A percentile compares a stretch with the other conserved stretches of the same genome.
phyloP scores from a whole-genome alignment of 2,113 vertebrate genomes.

The Pelvicachromis taeniatus region DNA sequence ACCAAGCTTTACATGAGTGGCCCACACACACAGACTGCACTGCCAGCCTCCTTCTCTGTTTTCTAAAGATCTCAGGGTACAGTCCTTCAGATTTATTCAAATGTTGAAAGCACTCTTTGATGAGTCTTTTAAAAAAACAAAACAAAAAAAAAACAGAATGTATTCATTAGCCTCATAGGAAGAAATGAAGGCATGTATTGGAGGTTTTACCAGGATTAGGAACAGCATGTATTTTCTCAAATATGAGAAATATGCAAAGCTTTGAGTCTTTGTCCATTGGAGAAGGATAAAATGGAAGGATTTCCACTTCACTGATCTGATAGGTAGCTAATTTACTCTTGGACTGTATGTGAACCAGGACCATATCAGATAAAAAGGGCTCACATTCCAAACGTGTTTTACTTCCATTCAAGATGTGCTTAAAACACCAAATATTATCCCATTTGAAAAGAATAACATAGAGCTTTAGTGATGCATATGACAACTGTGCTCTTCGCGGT shows the following conservation, averaged over 20 bases:
- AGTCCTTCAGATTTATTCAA: background rate
- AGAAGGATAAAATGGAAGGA: background rate
- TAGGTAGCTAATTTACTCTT: background rate
- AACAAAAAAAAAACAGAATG: background rate
- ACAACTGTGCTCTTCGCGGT: background rate
- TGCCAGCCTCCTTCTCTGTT: conserved; percentile 17
- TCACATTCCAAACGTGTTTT: background rate
- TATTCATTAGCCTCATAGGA: background rate
- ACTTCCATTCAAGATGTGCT: background rate
- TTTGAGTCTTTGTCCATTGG: background rate
- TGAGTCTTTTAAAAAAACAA: background rate
- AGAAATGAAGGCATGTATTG: background rate
- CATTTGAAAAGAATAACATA: background rate
- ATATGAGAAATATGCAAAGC: background rate
- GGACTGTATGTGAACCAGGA: background rate
- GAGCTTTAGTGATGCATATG: background rate
- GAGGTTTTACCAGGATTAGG: background rate
- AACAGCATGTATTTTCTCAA: background rate
- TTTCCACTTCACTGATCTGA: background rate
- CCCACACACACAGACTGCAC: conserved; percentile 1
- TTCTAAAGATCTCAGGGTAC: background rate
- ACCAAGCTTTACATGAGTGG: conserved; percentile 1
- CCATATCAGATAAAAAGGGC: background rate
- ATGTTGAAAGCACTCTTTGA: background rate
- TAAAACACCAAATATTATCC: background rate